Base-by-base conservation (phyloP, 2,888 invertebrate species). In the Tipula unca region DNA sequence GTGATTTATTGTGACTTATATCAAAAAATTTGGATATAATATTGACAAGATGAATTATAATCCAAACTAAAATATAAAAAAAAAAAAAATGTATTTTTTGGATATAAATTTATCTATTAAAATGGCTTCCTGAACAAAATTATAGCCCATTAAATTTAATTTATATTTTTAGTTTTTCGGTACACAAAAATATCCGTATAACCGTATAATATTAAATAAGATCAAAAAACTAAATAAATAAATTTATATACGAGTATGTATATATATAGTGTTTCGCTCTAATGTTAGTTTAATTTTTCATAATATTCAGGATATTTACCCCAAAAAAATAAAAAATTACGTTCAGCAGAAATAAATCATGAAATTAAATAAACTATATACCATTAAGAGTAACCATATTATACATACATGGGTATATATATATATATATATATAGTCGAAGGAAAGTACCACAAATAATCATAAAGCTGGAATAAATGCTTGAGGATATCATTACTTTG, bases 91-190 rank as follows among this genome's bases (percentile, higher is more conserved):
- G 17, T 48, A 17, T 48, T 32, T 32, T 54, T 54, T 54, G 17
- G n/a, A n/a, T n/a, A 54, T 54, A 17, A 54, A 54, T 54, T 54
- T 54, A 54, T 69, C 69, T 69, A 69, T 69, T 69, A 69, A 48
- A 48, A 17, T 69, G 69, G 25, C 25, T 69, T 14, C 69, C 69
- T 25, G 25, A 69, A 25, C 25, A 69, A 69, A 69, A 69, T 69
- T 25, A 69, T 69, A 69, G 69, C 69, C 69, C 69, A 69, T 69
- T 69, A 69, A 69, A 69, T 69, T 69, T 69, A 69, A 69, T 69
- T 69, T 69, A 69, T 69, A 69, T 69, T 69, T 69, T 69, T 69
- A 69, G 69, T 69, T 69, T 69, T 69, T 69, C 69, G 69, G 10
- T 25, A 69, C 69, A 69, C 25, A 69, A 69, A 69, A 69, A 69